Percentiles rank a stretch among this genome's conserved stretches.
These are phyloP conservation scores for Agrilus planipennis DNA, from an alignment of 1,140 invertebrate species.

Conservation along the genomic window DNA sequence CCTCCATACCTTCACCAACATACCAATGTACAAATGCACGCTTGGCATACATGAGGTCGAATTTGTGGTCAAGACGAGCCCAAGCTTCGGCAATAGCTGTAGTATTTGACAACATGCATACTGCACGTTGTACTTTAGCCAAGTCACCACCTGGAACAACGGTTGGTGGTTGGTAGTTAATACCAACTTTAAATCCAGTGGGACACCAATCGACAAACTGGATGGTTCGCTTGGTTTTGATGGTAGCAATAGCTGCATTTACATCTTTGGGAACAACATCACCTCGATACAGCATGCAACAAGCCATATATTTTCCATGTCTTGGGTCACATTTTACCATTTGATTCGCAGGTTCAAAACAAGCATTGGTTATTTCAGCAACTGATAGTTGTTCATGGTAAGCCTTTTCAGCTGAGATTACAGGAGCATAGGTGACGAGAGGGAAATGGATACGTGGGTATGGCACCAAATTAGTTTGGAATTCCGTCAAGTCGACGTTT, in stretches of 20 bases:
- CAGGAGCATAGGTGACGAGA: constrained; percentile 63
- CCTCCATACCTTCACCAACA: constrained; percentile 77
- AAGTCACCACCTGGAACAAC: constrained; percentile 70
- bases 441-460: constrained; percentile 75
- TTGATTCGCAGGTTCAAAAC: constrained; percentile 72
- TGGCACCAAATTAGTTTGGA: constrained; percentile 77
- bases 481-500: constrained; percentile 83
- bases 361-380: constrained; percentile 68
- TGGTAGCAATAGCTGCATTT: constrained; percentile 78
- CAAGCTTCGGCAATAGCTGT: constrained; percentile 81
- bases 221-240: constrained; percentile 75
- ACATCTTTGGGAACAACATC: constrained; percentile 73
- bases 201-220: constrained; percentile 78
- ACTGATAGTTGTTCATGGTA: constrained; percentile 70
- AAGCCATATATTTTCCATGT: constrained; percentile 77
- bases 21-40: constrained; percentile 79
- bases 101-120: constrained; percentile 80
- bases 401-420: constrained; percentile 70
- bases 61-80: constrained; percentile 70
- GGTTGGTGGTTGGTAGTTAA: constrained; percentile 75
- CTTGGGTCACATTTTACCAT: constrained; percentile 79
- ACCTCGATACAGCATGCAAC: constrained; percentile 69
- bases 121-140: constrained; percentile 72
- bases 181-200: constrained; percentile 63
- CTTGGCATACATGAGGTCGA: constrained; percentile 75